Evolutionary conservation across 2,113 vertebrate genomes (phyloP).

Genomic region (Cyphomyrus discorhynchus): DNA sequence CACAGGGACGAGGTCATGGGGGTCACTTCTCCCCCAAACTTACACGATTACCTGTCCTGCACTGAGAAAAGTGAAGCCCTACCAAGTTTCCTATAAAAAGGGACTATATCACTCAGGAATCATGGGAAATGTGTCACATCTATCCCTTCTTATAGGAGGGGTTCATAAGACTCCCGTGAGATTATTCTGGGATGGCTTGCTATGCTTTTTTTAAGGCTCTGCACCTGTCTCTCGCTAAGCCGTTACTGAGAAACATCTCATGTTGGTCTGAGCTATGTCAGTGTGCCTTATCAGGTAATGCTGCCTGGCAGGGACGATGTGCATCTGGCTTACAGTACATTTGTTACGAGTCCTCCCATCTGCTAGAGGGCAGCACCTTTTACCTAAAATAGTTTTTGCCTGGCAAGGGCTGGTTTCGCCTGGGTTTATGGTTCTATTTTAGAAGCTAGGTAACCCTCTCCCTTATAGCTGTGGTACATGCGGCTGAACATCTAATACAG

Average conservation of each 20-base stretch:
- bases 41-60: background rate
- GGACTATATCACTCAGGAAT: background rate
- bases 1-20: constrained; percentile 37
- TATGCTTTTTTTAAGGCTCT: background rate
- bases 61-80: background rate
- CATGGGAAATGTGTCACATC: background rate
- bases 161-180: background rate
- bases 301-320: background rate
- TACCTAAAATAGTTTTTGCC: background rate
- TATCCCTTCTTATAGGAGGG: background rate
- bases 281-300: background rate
- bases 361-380: background rate
- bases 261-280: background rate
- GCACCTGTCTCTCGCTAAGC: background rate
- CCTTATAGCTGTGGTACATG: background rate
- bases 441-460: background rate
- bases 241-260: background rate
- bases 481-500: background rate
- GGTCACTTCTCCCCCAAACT: background rate
- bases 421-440: background rate
- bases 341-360: background rate
- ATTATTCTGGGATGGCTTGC: background rate
- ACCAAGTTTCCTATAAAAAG: background rate
- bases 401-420: background rate
- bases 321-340: background rate